Percentiles rank a stretch among this genome's conserved stretches.
Evolutionary conservation across 2,888 invertebrate species (phyloP).

Genomic region (Drosophila cyrtoloma): DNA sequence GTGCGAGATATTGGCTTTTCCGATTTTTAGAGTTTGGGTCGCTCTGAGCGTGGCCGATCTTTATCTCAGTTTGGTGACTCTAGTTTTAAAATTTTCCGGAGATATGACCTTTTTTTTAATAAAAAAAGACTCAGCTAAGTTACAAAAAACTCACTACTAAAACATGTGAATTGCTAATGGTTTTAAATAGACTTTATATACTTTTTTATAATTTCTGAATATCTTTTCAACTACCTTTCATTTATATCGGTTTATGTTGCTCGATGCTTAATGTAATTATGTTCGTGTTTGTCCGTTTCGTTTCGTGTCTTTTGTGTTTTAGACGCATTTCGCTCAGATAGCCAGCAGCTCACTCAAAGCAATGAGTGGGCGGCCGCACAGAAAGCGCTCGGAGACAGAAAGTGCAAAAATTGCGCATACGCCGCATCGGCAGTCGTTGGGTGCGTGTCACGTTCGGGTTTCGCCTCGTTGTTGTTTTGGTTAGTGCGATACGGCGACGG

Average conservation of each 20-base stretch:
- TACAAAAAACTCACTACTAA: not conserved
- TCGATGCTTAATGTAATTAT: not conserved
- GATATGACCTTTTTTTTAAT: not conserved
- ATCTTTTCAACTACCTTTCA: not conserved
- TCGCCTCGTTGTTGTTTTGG: conserved; percentile 53
- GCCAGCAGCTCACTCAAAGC: conserved; percentile 27
- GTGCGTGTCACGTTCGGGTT: conserved; percentile 30
- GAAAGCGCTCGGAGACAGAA: conserved; percentile 33
- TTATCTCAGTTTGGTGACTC: not conserved
- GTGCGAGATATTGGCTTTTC: not conserved
- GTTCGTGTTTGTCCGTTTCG: not conserved
- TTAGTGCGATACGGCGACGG: conserved; percentile 7
- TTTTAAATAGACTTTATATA: not conserved
- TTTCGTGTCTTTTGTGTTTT: not conserved
- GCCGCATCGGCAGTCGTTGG: conserved; percentile 26
- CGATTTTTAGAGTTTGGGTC: not conserved
- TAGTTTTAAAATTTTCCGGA: too few species aligned
- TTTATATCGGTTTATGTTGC: not conserved
- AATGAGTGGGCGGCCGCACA: conserved; percentile 27
- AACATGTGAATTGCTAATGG: not conserved
- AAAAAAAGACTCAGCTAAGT: not conserved
- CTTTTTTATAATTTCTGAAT: not conserved
- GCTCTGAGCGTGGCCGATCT: not conserved
- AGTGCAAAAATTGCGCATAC: conserved; percentile 40
- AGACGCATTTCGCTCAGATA: not conserved